Evolutionary conservation across 2,888 invertebrate species (phyloP).

Genomic region (Zygaena filipendulae): DNA sequence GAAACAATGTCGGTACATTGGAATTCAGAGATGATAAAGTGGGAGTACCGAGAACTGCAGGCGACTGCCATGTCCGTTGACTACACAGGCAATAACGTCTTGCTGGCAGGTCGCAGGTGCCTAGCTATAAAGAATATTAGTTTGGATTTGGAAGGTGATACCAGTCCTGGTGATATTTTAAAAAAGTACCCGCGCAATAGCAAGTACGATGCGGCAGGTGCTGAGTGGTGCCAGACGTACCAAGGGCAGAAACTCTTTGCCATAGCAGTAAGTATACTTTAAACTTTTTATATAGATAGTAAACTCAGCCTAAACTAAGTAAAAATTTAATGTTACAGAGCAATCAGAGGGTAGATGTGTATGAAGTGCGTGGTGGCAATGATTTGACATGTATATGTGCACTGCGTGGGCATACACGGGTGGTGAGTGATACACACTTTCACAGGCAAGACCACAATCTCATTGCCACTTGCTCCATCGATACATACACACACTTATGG

Average conservation of each 20-base stretch:
- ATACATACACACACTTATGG: slow-evolving; percentile 95
- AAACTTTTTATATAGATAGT: too few species aligned
- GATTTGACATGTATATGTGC: slow-evolving; percentile 79
- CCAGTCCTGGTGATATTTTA: slow-evolving; percentile 73
- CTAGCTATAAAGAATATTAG: slow-evolving; percentile 80
- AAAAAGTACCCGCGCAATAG: slow-evolving; percentile 87
- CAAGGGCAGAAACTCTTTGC: slow-evolving; percentile 85
- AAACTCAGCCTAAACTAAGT: not conserved
- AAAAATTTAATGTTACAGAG: slow-evolving; percentile 65
- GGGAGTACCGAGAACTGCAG: slow-evolving; percentile 87
- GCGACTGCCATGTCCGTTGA: slow-evolving; percentile 95
- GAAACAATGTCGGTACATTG: slow-evolving; percentile 64
- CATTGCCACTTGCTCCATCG: slow-evolving; percentile 88
- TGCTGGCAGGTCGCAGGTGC: slow-evolving; percentile 85
- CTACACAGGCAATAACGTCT: slow-evolving; percentile 83
- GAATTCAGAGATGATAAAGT: slow-evolving; percentile 63
- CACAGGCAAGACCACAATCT: slow-evolving; percentile 71
- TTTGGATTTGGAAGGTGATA: slow-evolving; percentile 65
- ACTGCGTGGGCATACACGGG: slow-evolving; percentile 83
- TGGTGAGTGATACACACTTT: slow-evolving; percentile 94
- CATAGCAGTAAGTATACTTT: slow-evolving; percentile 74
- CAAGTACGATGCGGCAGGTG: slow-evolving; percentile 92
- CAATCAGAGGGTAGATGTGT: slow-evolving; percentile 88
- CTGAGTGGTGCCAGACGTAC: slow-evolving; percentile 90
- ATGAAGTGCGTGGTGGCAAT: slow-evolving; percentile 78